Percentiles rank a stretch among this genome's conserved stretches.
These are phyloP conservation scores for Psix sp. DNA, from an alignment of 1,140 invertebrate species.

Conservation along the genomic window DNA sequence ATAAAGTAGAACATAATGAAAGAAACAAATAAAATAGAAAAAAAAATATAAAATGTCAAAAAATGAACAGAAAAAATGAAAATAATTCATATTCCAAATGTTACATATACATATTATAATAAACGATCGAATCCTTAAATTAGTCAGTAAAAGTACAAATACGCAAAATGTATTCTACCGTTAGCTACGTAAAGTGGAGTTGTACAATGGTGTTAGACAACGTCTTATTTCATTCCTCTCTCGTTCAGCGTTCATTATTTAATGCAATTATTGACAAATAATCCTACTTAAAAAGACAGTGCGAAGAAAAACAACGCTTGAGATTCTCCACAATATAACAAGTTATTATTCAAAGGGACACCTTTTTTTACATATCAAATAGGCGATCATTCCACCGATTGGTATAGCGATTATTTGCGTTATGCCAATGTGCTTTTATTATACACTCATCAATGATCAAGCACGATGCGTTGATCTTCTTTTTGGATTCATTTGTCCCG, in stretches of 20 bases:
- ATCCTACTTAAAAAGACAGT: constrained; percentile 21
- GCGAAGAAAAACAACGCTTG: neutral
- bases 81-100: constrained; percentile 32
- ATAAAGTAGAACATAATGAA: constrained; percentile 43
- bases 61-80: constrained; percentile 16
- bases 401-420: constrained; percentile 44
- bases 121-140: constrained; percentile 71
- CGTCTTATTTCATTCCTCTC: constrained; percentile 70
- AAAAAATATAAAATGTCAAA: constrained; percentile 6
- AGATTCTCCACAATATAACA: neutral
- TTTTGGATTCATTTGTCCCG: constrained; percentile 40
- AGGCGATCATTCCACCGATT: constrained; percentile 67
- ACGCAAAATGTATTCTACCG: constrained; percentile 74
- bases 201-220: constrained; percentile 8
- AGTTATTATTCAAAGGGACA: constrained; percentile 67
- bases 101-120: constrained; percentile 53
- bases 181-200: constrained; percentile 67
- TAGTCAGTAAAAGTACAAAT: constrained; percentile 79
- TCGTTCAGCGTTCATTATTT: constrained; percentile 30
- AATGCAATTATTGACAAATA: constrained; percentile 13
- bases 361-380: constrained; percentile 76
- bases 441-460: constrained; percentile 23
- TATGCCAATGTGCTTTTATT: constrained; percentile 56
- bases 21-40: constrained; percentile 12
- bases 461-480: constrained; percentile 38